These are phyloP conservation scores for Agonum fuliginosum DNA, from an alignment of 2,888 invertebrate genomes.

Conservation along the genomic window DNA sequence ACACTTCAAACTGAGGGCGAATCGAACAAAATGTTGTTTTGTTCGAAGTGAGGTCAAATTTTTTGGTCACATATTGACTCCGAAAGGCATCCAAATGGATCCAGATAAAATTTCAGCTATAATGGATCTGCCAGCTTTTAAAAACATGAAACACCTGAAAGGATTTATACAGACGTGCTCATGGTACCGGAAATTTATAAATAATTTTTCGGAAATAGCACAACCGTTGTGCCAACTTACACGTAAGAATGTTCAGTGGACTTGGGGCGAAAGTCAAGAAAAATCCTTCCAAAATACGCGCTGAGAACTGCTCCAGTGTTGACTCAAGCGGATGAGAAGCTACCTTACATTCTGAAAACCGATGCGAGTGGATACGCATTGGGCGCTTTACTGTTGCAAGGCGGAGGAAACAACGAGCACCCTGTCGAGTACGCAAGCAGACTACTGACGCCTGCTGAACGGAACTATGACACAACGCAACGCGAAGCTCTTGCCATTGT, in stretches of 20 bases:
- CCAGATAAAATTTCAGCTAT: not conserved
- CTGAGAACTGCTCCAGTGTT: slow-evolving; percentile 1
- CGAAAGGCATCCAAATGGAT: slow-evolving; percentile 4
- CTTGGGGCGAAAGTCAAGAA: not conserved
- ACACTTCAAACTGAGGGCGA: not conserved
- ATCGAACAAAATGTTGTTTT: not conserved
- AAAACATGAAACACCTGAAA: slow-evolving; percentile 7
- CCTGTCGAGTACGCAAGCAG: slow-evolving; percentile 66
- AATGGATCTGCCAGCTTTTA: not conserved
- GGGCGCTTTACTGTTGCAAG: slow-evolving; percentile 45
- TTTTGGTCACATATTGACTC: slow-evolving; percentile 1
- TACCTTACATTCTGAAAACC: not conserved
- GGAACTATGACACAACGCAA: slow-evolving; percentile 70
- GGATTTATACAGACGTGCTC: slow-evolving; percentile 5
- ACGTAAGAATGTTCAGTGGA: not conserved
- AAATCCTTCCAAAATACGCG: not conserved
- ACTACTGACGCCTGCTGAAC: slow-evolving; percentile 65
- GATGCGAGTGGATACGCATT: slow-evolving; percentile 52
- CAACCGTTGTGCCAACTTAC: not conserved
- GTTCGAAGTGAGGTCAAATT: not conserved
- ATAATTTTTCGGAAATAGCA: slow-evolving; percentile 14
- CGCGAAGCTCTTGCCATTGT: slow-evolving; percentile 68
- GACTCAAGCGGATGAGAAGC: not conserved
- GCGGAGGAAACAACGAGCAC: slow-evolving; percentile 63
- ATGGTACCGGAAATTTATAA: slow-evolving; percentile 11